A percentile compares a stretch with the other conserved stretches of the same genome.
Evolutionary conservation across 2,888 invertebrate species (phyloP).

Genomic region (Digitonthophagus gazella): DNA sequence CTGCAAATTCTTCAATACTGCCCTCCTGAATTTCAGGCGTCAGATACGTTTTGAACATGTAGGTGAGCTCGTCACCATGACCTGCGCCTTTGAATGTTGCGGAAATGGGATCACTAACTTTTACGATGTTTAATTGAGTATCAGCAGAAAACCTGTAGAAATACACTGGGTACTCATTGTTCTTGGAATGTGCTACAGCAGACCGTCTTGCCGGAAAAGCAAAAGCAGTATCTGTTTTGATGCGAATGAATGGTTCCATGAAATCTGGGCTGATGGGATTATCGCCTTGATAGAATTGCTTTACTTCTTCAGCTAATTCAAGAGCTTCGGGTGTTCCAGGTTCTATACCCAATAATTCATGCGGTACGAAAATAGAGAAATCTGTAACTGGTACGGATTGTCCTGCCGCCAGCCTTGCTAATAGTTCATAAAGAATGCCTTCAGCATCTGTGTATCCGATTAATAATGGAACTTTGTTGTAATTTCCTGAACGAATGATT

Average conservation of each 20-base stretch:
- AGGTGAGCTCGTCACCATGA: conserved; percentile 41
- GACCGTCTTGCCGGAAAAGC: conserved; percentile 20
- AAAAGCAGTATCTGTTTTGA: conserved; percentile 18
- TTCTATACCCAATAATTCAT: conserved; percentile 15
- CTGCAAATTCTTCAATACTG: conserved; percentile 30
- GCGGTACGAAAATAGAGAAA: conserved; percentile 16
- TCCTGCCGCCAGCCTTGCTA: neutral
- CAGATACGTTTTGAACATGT: conserved; percentile 33
- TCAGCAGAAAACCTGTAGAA: conserved; percentile 20
- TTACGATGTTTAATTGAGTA: conserved; percentile 23
- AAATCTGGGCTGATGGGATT: neutral
- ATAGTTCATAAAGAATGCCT: conserved; percentile 9
- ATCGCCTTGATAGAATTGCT: conserved; percentile 17
- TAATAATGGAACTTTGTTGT: conserved; percentile 29
- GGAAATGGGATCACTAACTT: conserved; percentile 9
- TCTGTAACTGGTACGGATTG: neutral
- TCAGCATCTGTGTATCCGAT: conserved; percentile 30
- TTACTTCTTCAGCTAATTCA: neutral
- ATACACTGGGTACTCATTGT: conserved; percentile 7
- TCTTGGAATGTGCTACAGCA: conserved; percentile 17
- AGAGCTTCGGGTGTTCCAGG: neutral
- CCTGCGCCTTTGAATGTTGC: conserved; percentile 29
- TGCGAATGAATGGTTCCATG: neutral
- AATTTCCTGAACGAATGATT: conserved; percentile 25
- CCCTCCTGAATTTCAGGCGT: conserved; percentile 19